A percentile compares a stretch with the other conserved stretches of the same genome.
Evolutionary conservation across 1,140 invertebrate genomes (phyloP).

Genomic region (Bombus consobrinus): DNA sequence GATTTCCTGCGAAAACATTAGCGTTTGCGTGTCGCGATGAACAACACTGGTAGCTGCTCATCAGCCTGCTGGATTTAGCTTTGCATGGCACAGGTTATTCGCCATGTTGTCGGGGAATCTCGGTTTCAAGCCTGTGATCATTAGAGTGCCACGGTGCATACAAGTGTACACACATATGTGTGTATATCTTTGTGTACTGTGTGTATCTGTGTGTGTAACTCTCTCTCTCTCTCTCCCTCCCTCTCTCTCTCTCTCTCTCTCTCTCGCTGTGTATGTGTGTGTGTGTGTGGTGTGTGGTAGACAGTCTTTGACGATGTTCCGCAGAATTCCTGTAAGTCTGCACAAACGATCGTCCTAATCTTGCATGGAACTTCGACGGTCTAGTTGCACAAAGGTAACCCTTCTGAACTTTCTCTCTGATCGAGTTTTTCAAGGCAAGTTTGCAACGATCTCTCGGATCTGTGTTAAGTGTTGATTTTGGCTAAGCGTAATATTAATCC

Average conservation of each 20-base stretch:
- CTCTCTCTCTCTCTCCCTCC: too few species aligned
- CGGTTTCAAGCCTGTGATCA: slow-evolving; percentile 50
- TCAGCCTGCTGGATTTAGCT: slow-evolving; percentile 42
- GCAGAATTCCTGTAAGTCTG: slow-evolving; percentile 34
- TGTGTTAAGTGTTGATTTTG: not conserved
- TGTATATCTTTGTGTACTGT: too few species aligned
- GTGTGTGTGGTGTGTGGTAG: not conserved
- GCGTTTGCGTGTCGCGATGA: slow-evolving; percentile 33
- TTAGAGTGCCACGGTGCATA: slow-evolving; percentile 10
- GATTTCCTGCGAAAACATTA: slow-evolving; percentile 44
- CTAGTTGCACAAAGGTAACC: slow-evolving; percentile 42
- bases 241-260: too few species aligned
- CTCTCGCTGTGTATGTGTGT: too few species aligned
- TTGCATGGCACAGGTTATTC: slow-evolving; percentile 46
- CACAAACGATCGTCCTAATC: slow-evolving; percentile 56
- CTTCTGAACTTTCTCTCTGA: slow-evolving; percentile 17
- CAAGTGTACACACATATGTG: not conserved
- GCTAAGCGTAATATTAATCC: not conserved
- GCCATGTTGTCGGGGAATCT: slow-evolving; percentile 44
- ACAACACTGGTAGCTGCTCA: slow-evolving; percentile 46
- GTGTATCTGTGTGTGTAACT: too few species aligned
- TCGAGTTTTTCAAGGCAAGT: slow-evolving; percentile 5
- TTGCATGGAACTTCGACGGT: slow-evolving; percentile 39
- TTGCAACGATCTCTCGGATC: not conserved
- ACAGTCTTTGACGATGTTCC: slow-evolving; percentile 40